A percentile compares a stretch with the other conserved stretches of the same genome.
Conservation (phyloP, 1,140 invertebrate genomes). For the Cheumatopsyche charites region DNA sequence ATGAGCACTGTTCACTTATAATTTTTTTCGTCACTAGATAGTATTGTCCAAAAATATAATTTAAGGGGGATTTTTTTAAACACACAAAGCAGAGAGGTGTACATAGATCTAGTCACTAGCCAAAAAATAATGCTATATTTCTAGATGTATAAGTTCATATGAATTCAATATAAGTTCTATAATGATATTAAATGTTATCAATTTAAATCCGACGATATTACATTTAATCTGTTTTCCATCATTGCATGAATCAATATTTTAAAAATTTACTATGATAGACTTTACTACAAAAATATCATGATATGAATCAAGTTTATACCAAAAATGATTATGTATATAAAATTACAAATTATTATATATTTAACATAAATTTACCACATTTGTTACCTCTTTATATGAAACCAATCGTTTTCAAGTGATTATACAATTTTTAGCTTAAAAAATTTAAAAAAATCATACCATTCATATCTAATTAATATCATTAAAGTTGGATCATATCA, state of each 20-base stretch:
- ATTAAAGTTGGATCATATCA: slow-evolving; percentile 17
- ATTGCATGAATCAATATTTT: background rate
- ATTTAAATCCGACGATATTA: background rate
- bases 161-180: slow-evolving; percentile 5
- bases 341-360: slow-evolving; percentile 7
- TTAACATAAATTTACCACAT: background rate
- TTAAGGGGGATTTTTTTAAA: background rate
- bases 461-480: slow-evolving; percentile 5
- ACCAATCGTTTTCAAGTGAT: slow-evolving; percentile 14
- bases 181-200: slow-evolving; percentile 4
- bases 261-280: background rate
- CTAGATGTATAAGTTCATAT: slow-evolving; percentile 18
- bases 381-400: slow-evolving; percentile 30
- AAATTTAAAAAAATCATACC: slow-evolving; percentile 6
- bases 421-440: slow-evolving; percentile 10
- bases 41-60: slow-evolving; percentile 11
- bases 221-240: background rate
- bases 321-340: background rate
- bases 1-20: background rate
- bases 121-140: slow-evolving; percentile 40
- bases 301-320: background rate
- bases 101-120: slow-evolving; percentile 47
- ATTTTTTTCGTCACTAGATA: background rate
- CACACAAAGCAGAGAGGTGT: slow-evolving; percentile 33
- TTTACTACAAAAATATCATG: background rate